Conservation (phyloP, 1,140 invertebrate species). For the Meteorus sp. region DNA sequence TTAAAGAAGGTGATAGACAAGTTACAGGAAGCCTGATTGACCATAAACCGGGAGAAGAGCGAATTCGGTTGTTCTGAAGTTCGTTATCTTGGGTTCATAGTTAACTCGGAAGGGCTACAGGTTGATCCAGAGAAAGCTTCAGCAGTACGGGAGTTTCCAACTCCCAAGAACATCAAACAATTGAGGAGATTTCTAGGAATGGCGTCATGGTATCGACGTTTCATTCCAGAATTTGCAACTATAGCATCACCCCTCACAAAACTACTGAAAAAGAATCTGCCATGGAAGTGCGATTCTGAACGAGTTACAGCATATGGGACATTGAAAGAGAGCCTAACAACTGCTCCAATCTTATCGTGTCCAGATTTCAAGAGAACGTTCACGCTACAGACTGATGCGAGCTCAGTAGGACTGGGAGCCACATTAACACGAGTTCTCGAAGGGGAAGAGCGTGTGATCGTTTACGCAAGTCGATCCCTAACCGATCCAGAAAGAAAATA, state of each 20-base stretch:
- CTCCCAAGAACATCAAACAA: not conserved
- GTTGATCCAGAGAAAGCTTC: not conserved
- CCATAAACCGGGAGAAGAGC: slow-evolving; percentile 1
- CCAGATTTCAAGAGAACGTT: slow-evolving; percentile 34
- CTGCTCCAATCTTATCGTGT: slow-evolving; percentile 26
- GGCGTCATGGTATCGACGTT: slow-evolving; percentile 39
- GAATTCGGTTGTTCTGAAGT: not conserved
- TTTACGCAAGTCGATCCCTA: slow-evolving; percentile 44
- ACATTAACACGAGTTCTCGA: slow-evolving; percentile 33
- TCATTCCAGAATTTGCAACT: slow-evolving; percentile 35
- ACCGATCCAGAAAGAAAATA: slow-evolving; percentile 50
- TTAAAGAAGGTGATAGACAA: not conserved
- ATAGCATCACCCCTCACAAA: slow-evolving; percentile 32
- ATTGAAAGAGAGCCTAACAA: slow-evolving; percentile 28
- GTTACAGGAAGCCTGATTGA: not conserved
- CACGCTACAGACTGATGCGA: slow-evolving; percentile 30
- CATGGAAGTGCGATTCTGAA: slow-evolving; percentile 19
- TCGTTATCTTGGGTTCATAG: not conserved
- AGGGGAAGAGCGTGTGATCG: slow-evolving; percentile 38
- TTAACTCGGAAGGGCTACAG: not conserved
- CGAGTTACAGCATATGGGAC: slow-evolving; percentile 20
- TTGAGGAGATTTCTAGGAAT: slow-evolving; percentile 34
- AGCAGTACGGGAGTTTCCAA: not conserved
- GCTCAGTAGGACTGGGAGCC: slow-evolving; percentile 32
- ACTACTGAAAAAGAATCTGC: slow-evolving; percentile 22